Base-by-base conservation (phyloP, 1,140 invertebrate species). In the Drosophila nikananu region DNA sequence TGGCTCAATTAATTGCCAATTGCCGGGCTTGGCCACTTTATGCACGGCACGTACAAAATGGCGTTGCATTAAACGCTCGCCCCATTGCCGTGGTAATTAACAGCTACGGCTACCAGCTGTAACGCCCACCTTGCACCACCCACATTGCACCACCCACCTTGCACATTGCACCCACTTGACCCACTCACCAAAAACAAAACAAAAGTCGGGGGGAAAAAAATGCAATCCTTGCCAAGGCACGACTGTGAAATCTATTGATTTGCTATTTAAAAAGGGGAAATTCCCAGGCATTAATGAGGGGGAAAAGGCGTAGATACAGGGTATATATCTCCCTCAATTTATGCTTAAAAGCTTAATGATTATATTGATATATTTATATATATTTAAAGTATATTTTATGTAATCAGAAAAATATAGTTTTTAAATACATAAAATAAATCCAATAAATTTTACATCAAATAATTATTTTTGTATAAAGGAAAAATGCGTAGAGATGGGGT, bases 1-100 rank as follows among this genome's bases (percentile, higher is more conserved):
- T 65, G 62, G 41, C 52, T 54, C 91, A 93, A 65, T 94, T 94
- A 68, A 94, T 96, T 25, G 94, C 96, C 61, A 68, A 94, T 96
- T 25, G 94, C 96, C 61, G 96, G 97, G 65, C 66, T 79, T 63
- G 73, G 75, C 86, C 57, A 91, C 78, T 91, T 89, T 89, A 90
- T 91, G 78, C 86, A 67, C 79, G 77, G 77, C 84, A 87, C 83
- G 83, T 87, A 89, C 83, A 59, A 84, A 87, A 89, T 89, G 83
- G 81, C 78, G 82, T 87, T 87, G 83, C 83, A 87, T 89, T 87
- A 87, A 87, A 89, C 68, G 84, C 64, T 77, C 70, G 74, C 80
- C 77, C 81, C 75, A 83, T 87, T 89, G 81, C 77, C 72, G 70
- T 63, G 76, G 86, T 89, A 89, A 90, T 89, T 89, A 89, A 90